phyloP scores from a whole-genome alignment of 1,140 invertebrate genomes.

The Anastrepha ludens region DNA sequence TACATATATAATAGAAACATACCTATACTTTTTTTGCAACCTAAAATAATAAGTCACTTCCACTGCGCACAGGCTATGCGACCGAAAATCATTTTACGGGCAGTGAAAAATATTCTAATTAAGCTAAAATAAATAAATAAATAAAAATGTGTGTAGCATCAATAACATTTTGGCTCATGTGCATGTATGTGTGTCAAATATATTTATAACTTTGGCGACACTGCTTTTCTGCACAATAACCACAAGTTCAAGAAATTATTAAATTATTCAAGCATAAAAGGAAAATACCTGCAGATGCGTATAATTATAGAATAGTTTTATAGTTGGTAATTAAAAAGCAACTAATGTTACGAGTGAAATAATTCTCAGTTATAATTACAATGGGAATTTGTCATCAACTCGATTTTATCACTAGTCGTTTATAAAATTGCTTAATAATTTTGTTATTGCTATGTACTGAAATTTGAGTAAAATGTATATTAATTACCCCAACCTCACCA shows the following conservation, averaged over 20 bases:
- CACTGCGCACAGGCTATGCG: background rate
- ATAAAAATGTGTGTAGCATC: constrained; percentile 12
- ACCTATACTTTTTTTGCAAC: background rate
- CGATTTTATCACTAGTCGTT: too few species aligned
- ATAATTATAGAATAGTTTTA: constrained; percentile 6
- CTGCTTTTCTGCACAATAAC: constrained; percentile 5
- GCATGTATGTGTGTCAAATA: background rate
- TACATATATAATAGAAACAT: background rate
- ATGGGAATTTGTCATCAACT: too few species aligned
- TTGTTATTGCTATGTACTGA: background rate
- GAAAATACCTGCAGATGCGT: background rate
- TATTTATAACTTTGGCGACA: constrained; percentile 42
- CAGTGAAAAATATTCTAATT: background rate
- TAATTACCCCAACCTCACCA: background rate
- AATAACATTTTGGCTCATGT: constrained; percentile 18
- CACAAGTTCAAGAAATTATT: background rate
- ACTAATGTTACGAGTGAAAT: background rate
- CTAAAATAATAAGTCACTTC: background rate
- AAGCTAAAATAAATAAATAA: constrained; percentile 29
- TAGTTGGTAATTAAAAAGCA: constrained; percentile 10
- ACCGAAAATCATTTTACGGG: constrained; percentile 10
- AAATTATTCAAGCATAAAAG: background rate
- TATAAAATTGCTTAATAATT: background rate
- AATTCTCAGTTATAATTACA: background rate
- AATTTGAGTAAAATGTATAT: background rate